Conservation (phyloP, 2,888 invertebrate genomes). For the Volucella bombylans region DNA sequence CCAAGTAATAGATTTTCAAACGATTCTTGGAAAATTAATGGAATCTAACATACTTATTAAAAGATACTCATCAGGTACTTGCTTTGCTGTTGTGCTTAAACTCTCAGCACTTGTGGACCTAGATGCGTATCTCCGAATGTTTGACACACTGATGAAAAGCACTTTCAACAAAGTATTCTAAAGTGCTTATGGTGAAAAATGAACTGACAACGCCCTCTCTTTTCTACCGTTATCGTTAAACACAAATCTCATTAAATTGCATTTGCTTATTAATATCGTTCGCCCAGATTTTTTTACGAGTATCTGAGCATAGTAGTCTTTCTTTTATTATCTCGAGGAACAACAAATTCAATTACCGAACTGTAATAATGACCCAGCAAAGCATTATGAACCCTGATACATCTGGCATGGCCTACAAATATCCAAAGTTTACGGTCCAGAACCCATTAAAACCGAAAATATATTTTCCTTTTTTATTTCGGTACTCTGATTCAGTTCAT, state of each 20-base stretch:
- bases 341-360: conserved; percentile 38
- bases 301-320: not conserved
- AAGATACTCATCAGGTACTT: too few relatives aligned
- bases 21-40: too few relatives aligned
- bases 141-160: too few relatives aligned
- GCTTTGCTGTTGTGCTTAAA: too few relatives aligned
- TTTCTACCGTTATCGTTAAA: not conserved
- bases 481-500: conserved; percentile 46
- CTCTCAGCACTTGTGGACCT: too few relatives aligned
- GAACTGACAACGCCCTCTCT: not conserved
- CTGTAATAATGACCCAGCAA: conserved; percentile 37
- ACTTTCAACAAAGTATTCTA: too few relatives aligned
- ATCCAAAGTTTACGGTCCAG: conserved; percentile 40
- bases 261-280: conserved; percentile 27
- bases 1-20: too few relatives aligned
- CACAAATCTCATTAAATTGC: conserved; percentile 17
- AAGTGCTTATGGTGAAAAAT: too few relatives aligned
- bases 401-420: conserved; percentile 55
- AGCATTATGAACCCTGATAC: conserved; percentile 27
- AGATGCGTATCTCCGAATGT: too few relatives aligned
- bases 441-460: conserved; percentile 59
- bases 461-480: conserved; percentile 22
- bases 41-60: too few relatives aligned
- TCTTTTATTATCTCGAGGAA: conserved; percentile 38
- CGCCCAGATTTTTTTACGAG: conserved; percentile 8